phyloP scores from a whole-genome alignment of 2,888 invertebrate species.

The Antitype chi region DNA sequence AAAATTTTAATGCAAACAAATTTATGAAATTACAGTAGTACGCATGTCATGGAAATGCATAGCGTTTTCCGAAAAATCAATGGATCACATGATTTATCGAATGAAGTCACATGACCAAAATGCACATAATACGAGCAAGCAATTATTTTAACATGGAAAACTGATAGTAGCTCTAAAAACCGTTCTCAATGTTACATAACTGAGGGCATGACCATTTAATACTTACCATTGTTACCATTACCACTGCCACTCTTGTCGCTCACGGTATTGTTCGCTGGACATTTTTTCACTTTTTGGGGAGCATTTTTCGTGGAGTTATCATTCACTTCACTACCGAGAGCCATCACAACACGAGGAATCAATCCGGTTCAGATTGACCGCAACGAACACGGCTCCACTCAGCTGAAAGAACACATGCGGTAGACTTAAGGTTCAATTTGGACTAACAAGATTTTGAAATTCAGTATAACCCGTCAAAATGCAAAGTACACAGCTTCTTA shows the following conservation, averaged over 20 bases:
- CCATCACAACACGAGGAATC: slow-evolving; percentile 91
- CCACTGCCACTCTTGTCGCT: slow-evolving; percentile 84
- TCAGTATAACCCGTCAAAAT: slow-evolving; percentile 66
- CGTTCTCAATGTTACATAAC: slow-evolving; percentile 88
- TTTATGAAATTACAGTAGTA: slow-evolving; percentile 44
- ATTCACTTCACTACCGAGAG: slow-evolving; percentile 91
- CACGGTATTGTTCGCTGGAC: slow-evolving; percentile 83
- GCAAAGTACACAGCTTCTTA: slow-evolving; percentile 53
- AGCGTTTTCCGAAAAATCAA: slow-evolving; percentile 57
- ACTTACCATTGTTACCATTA: slow-evolving; percentile 88
- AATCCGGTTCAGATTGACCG: slow-evolving; percentile 88
- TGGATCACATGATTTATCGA: slow-evolving; percentile 82
- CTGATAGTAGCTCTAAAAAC: slow-evolving; percentile 70
- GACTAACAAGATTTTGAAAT: slow-evolving; percentile 76
- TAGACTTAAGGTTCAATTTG: slow-evolving; percentile 88
- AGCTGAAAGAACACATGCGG: slow-evolving; percentile 90
- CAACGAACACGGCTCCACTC: slow-evolving; percentile 88
- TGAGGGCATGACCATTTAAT: slow-evolving; percentile 83
- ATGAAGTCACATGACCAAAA: slow-evolving; percentile 83
- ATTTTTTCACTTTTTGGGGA: slow-evolving; percentile 89
- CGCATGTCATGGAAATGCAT: slow-evolving; percentile 49
- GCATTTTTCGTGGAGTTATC: slow-evolving; percentile 88
- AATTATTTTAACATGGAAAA: slow-evolving; percentile 69
- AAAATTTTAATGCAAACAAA: slow-evolving; percentile 33
- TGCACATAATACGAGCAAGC: slow-evolving; percentile 71